Conservation (phyloP, 1,140 invertebrate genomes). For the Drosophila bocqueti region DNA sequence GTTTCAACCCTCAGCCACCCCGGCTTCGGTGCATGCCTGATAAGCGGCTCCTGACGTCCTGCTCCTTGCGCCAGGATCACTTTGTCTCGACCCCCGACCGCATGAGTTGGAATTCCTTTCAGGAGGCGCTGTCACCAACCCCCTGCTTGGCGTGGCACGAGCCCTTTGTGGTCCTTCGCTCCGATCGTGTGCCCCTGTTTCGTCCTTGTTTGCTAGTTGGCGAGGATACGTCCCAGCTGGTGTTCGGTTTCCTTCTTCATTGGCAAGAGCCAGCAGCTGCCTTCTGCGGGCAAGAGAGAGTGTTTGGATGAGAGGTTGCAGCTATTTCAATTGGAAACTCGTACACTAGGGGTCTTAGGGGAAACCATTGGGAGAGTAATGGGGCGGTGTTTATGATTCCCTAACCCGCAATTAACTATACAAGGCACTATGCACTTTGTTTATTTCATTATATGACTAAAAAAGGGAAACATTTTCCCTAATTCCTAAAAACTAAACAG, state of each 20-base stretch:
- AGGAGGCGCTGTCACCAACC: constrained; percentile 53
- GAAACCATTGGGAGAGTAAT: constrained; percentile 3
- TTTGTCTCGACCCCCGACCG: constrained; percentile 62
- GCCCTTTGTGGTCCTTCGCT: constrained; percentile 51
- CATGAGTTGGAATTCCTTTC: constrained; percentile 58
- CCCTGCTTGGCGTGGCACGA: constrained; percentile 61
- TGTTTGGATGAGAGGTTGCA: constrained; percentile 39
- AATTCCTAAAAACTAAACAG: neutral
- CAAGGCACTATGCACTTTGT: neutral
- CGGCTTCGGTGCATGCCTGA: constrained; percentile 63
- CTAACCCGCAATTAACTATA: constrained; percentile 1
- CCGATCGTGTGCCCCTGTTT: constrained; percentile 60
- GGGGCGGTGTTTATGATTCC: neutral
- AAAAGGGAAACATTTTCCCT: neutral
- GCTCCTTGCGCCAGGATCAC: constrained; percentile 57
- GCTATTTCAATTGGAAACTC: constrained; percentile 20
- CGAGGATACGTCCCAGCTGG: constrained; percentile 39
- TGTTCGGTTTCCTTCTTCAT: constrained; percentile 40
- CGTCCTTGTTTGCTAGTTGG: constrained; percentile 32
- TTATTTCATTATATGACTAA: neutral
- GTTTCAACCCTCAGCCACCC: constrained; percentile 65
- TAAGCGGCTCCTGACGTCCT: constrained; percentile 56
- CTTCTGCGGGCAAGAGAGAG: constrained; percentile 32
- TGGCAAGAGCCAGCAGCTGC: constrained; percentile 46
- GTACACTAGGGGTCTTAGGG: neutral